Percentiles rank a stretch among this genome's conserved stretches.
These are phyloP conservation scores for Myodes glareolus DNA, from an alignment of 2,113 vertebrate genomes.

Conservation along the genomic window DNA sequence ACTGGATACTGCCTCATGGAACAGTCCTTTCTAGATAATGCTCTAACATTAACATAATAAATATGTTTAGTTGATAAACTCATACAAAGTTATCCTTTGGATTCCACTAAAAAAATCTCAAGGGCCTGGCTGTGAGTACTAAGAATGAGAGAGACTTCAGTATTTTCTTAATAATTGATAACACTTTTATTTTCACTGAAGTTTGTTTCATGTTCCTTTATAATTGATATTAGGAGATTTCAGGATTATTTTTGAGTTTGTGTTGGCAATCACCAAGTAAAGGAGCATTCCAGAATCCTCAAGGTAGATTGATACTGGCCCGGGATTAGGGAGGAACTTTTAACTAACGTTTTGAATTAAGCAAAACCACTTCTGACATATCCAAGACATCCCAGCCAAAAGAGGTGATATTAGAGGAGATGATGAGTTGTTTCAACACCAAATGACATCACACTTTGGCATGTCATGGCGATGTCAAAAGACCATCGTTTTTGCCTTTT, in stretches of 20 bases:
- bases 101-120: background rate
- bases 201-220: background rate
- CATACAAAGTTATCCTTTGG: background rate
- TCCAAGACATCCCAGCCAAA: slow-evolving; percentile 17
- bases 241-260: background rate
- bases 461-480: background rate
- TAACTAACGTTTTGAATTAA: slow-evolving; percentile 16
- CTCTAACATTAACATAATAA: background rate
- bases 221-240: too few relatives aligned
- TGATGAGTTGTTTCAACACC: slow-evolving; percentile 41
- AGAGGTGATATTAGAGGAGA: slow-evolving; percentile 37
- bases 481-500: slow-evolving; percentile 44
- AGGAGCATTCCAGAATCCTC: background rate
- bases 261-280: background rate
- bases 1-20: background rate
- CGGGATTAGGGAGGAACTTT: background rate
- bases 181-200: background rate
- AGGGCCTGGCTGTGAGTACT: background rate
- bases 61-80: too few relatives aligned
- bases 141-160: background rate
- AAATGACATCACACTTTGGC: slow-evolving; percentile 57
- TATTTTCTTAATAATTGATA: background rate
- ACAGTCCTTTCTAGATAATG: background rate
- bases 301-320: background rate
- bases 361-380: slow-evolving; percentile 55